Evolutionary conservation across 2,113 vertebrate species (phyloP).

Genomic region (Mesoclemmys tuberculata): DNA sequence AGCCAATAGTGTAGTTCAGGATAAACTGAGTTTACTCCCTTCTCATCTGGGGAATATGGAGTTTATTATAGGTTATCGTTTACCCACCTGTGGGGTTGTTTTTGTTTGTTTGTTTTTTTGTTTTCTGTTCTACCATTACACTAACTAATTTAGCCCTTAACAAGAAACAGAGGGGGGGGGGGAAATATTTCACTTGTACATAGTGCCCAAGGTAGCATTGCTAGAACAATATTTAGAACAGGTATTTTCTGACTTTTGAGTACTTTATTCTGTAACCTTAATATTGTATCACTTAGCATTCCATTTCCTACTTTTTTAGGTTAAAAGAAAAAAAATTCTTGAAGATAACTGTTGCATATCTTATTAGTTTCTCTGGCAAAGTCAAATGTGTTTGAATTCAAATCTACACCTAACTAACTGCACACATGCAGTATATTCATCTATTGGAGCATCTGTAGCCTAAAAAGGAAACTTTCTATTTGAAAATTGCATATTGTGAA

Average conservation of each 20-base stretch:
- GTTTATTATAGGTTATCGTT: neutral
- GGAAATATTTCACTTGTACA: neutral
- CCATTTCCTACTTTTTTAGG: neutral
- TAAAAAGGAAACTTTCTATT: neutral
- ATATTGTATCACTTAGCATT: neutral
- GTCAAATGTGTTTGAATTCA: neutral
- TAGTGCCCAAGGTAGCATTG: neutral
- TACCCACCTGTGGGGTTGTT: too few relatives aligned
- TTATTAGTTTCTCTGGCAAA: neutral
- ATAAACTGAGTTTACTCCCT: neutral
- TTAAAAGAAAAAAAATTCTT: neutral
- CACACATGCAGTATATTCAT: neutral
- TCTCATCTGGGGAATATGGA: neutral
- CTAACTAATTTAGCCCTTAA: neutral
- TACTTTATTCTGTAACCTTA: neutral
- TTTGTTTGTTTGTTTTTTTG: too few relatives aligned
- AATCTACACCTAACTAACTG: neutral
- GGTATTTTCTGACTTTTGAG: neutral
- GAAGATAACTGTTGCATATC: neutral
- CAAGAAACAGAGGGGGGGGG: neutral
- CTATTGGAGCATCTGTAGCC: neutral
- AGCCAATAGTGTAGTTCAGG: neutral
- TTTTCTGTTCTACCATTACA: neutral
- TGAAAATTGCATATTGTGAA: neutral
- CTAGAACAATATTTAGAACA: neutral